Percentiles rank a stretch among this genome's conserved stretches.
Evolutionary conservation across 35 echinoderm and acorn worm genomes (phyloP).

Genomic region (Lytechinus variegatus): DNA sequence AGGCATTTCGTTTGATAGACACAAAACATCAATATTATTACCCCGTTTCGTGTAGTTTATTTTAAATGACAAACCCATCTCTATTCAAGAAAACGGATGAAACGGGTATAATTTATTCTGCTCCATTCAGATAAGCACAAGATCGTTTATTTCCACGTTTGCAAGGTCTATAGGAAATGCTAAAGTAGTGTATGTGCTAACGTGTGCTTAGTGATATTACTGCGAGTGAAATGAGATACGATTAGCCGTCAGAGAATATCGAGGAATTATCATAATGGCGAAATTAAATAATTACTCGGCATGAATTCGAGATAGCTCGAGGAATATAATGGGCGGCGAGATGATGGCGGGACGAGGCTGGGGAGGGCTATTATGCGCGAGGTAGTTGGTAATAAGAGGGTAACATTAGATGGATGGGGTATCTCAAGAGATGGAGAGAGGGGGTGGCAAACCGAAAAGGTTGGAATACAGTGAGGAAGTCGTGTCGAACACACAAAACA

Average conservation of each 20-base stretch:
- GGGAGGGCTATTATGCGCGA: neutral
- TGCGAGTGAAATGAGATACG: slow-evolving; percentile 20
- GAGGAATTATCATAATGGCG: slow-evolving; percentile 35
- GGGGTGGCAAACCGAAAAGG: neutral
- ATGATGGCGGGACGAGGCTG: neutral
- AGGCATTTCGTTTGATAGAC: neutral
- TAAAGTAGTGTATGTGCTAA: neutral
- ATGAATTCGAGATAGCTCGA: neutral
- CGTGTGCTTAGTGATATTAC: neutral
- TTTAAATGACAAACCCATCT: neutral
- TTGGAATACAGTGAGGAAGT: neutral
- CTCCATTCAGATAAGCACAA: neutral
- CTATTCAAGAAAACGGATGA: neutral
- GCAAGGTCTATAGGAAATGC: neutral
- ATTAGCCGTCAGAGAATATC: neutral
- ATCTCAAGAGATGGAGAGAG: neutral
- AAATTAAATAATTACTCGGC: slow-evolving; percentile 40
- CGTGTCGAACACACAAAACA: neutral
- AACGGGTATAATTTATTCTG: neutral
- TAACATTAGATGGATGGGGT: neutral
- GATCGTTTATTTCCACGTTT: neutral
- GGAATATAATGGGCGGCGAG: neutral
- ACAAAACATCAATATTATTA: neutral
- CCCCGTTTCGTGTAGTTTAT: neutral
- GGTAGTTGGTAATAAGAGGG: neutral